Evolutionary conservation across 2,888 invertebrate genomes (phyloP).

Genomic region (Idaea straminata): DNA sequence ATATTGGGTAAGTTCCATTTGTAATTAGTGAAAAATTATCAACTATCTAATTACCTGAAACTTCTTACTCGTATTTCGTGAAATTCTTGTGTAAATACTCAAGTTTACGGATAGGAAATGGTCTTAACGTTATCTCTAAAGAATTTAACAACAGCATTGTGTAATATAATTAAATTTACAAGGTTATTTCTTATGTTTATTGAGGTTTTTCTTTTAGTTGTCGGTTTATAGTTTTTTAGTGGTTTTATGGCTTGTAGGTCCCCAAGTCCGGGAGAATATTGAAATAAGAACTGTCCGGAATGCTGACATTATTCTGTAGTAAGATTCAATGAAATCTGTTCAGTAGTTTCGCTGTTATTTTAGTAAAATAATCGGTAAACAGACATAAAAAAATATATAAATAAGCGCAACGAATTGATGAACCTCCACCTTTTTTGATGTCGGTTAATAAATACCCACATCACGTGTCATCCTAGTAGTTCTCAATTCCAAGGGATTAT

Average conservation of each 20-base stretch:
- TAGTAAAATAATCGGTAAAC: too few species aligned
- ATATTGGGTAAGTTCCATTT: conserved; percentile 52
- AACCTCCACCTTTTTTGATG: too few species aligned
- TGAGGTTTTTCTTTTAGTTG: neutral
- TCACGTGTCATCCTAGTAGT: too few species aligned
- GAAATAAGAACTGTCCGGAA: too few species aligned
- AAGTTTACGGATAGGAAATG: conserved; percentile 16
- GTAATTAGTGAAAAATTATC: conserved; percentile 19
- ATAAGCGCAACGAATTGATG: too few species aligned
- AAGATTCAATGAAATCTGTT: too few species aligned
- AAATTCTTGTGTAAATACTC: conserved; percentile 9
- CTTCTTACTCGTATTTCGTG: conserved; percentile 12
- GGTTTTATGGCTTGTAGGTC: too few species aligned
- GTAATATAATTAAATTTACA: conserved; percentile 9
- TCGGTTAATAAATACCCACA: too few species aligned
- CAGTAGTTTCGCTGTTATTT: too few species aligned
- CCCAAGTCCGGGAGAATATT: neutral
- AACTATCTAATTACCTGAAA: conserved; percentile 14
- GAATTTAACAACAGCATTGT: conserved; percentile 4
- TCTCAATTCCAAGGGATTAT: too few species aligned
- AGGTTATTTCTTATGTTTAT: conserved; percentile 12
- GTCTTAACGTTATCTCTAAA: conserved; percentile 18
- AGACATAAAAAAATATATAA: too few species aligned
- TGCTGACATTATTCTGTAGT: too few species aligned
- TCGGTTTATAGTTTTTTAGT: neutral